phyloP scores from a whole-genome alignment of 2,888 invertebrate genomes.

The Lasiommata megera region DNA sequence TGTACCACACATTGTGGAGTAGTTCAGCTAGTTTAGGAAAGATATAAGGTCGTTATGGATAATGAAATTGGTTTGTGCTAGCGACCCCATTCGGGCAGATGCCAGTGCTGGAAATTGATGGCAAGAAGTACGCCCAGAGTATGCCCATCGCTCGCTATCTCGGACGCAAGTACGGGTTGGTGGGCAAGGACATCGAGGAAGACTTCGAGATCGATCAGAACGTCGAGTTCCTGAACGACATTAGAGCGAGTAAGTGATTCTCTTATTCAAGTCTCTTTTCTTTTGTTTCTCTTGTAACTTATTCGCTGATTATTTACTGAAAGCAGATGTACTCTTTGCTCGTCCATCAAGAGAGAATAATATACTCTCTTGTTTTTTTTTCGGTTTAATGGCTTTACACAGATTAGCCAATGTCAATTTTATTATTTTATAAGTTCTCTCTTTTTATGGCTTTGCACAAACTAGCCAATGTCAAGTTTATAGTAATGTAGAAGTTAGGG shows the following conservation, averaged over 20 bases:
- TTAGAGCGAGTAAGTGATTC: slow-evolving; percentile 78
- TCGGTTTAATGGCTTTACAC: too few species aligned
- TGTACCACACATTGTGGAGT: too few species aligned
- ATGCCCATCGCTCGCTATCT: slow-evolving; percentile 83
- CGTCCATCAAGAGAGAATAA: too few species aligned
- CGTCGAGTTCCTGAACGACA: slow-evolving; percentile 83
- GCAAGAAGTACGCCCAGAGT: slow-evolving; percentile 82
- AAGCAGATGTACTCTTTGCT: too few species aligned
- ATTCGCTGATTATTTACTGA: background rate
- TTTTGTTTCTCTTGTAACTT: background rate
- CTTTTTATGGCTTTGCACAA: too few species aligned
- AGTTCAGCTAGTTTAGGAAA: too few species aligned
- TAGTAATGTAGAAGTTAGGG: too few species aligned
- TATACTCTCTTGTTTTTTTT: too few species aligned
- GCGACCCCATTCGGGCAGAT: slow-evolving; percentile 83
- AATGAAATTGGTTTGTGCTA: slow-evolving; percentile 39
- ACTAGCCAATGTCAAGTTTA: too few species aligned
- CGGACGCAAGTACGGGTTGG: slow-evolving; percentile 81
- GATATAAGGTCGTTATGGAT: background rate
- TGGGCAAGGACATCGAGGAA: slow-evolving; percentile 80
- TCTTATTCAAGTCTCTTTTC: background rate
- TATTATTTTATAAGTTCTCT: too few species aligned
- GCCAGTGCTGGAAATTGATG: slow-evolving; percentile 84
- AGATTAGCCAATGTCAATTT: too few species aligned
- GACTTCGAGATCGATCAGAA: slow-evolving; percentile 83